Evolutionary conservation across 2,797 vertebrate genomes (phyloP).

Genomic region (Centroberyx gerrardi): DNA sequence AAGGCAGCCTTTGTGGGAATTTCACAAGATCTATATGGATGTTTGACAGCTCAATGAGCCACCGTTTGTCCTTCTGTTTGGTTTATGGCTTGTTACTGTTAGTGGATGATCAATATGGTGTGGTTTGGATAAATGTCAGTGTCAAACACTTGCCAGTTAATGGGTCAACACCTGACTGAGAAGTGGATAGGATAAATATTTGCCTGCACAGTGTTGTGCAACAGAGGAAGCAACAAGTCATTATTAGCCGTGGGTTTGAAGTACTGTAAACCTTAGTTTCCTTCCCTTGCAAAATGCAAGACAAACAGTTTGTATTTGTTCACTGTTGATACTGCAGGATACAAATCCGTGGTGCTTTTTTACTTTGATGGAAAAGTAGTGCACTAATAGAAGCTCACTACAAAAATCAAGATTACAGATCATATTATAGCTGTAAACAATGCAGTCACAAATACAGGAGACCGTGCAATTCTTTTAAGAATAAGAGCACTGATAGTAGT

Average conservation of each 20-base stretch:
- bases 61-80: background rate
- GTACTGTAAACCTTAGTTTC: conserved; percentile 44
- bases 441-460: background rate
- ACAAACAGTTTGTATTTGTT: conserved; percentile 28
- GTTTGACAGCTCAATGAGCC: too few species aligned
- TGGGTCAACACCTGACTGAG: conserved; percentile 40
- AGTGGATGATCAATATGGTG: conserved; percentile 9
- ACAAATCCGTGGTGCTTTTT: too few species aligned
- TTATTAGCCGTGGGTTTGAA: conserved; percentile 49
- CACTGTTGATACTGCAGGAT: background rate
- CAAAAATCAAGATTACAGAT: background rate
- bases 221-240: conserved; percentile 61
- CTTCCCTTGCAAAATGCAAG: conserved; percentile 36
- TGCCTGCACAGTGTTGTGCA: conserved; percentile 49
- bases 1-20: too few species aligned
- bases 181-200: conserved; percentile 70
- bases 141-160: conserved; percentile 30
- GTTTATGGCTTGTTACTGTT: conserved; percentile 8
- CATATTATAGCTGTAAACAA: background rate
- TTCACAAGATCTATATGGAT: too few species aligned
- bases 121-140: conserved; percentile 7
- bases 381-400: too few species aligned
- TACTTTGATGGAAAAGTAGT: background rate
- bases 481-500: background rate
- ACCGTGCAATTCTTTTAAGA: too few species aligned